Conservation (phyloP, 2,888 invertebrate genomes). For the Therioaphis trifolii region DNA sequence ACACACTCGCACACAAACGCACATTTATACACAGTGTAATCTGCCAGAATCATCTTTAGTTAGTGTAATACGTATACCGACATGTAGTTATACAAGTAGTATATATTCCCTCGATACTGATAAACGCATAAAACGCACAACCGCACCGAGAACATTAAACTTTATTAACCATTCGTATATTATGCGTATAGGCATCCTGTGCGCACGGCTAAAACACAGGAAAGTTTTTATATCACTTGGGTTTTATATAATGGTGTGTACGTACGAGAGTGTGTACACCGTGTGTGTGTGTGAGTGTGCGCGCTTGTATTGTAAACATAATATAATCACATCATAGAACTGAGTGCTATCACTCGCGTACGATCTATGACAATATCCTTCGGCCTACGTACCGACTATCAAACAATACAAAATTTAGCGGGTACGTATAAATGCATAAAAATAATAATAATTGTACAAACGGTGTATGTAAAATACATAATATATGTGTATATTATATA, state of each 20-base stretch:
- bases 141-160: constrained; percentile 51
- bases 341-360: constrained; percentile 34
- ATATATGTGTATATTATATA: constrained; percentile 14
- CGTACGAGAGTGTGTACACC: background rate
- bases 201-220: background rate
- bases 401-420: background rate
- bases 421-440: background rate
- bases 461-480: background rate
- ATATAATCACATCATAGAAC: constrained; percentile 57
- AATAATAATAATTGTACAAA: background rate
- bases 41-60: constrained; percentile 57
- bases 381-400: constrained; percentile 29
- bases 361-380: constrained; percentile 48
- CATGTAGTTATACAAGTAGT: constrained; percentile 24
- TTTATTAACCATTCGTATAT: constrained; percentile 51
- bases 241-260: background rate
- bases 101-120: constrained; percentile 46
- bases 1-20: background rate
- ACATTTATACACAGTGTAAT: background rate
- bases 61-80: constrained; percentile 16
- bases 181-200: background rate
- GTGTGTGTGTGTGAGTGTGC: background rate
- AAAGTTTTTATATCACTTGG: constrained; percentile 40
- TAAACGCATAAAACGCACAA: constrained; percentile 49
- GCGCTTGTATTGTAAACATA: constrained; percentile 36